Evolutionary conservation across 2,888 invertebrate species (phyloP).

Genomic region (Mystacides longicornis): DNA sequence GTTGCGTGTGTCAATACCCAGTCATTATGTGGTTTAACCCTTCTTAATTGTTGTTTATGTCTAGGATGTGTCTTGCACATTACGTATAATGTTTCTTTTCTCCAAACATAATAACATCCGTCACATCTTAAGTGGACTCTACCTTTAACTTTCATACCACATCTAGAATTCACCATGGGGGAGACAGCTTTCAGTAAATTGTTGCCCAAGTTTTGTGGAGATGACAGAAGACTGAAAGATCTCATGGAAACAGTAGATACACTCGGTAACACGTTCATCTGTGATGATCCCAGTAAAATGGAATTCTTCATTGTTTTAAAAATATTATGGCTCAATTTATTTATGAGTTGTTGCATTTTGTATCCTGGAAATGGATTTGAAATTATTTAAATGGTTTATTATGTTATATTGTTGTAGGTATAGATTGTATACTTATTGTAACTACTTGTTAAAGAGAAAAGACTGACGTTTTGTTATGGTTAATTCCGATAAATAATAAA

Average conservation of each 20-base stretch:
- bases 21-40: slow-evolving; percentile 58
- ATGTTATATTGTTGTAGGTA: no score
- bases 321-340: no score
- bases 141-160: slow-evolving; percentile 69
- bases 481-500: no score
- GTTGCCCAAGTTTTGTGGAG: not conserved
- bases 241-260: not conserved
- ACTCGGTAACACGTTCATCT: not conserved
- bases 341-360: no score
- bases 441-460: no score
- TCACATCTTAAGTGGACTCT: slow-evolving; percentile 63
- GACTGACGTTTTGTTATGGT: no score
- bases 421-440: no score
- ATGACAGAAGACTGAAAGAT: slow-evolving; percentile 12
- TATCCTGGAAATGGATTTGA: no score
- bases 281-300: no score
- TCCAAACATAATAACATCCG: slow-evolving; percentile 66
- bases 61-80: slow-evolving; percentile 69
- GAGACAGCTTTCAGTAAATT: slow-evolving; percentile 4
- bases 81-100: slow-evolving; percentile 61
- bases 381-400: no score
- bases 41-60: slow-evolving; percentile 75
- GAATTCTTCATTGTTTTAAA: no score
- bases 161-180: slow-evolving; percentile 30
- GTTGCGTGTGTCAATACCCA: slow-evolving; percentile 72